Evolutionary conservation across 1,140 invertebrate genomes (phyloP).

Genomic region (Dendrolimus kikuchii): DNA sequence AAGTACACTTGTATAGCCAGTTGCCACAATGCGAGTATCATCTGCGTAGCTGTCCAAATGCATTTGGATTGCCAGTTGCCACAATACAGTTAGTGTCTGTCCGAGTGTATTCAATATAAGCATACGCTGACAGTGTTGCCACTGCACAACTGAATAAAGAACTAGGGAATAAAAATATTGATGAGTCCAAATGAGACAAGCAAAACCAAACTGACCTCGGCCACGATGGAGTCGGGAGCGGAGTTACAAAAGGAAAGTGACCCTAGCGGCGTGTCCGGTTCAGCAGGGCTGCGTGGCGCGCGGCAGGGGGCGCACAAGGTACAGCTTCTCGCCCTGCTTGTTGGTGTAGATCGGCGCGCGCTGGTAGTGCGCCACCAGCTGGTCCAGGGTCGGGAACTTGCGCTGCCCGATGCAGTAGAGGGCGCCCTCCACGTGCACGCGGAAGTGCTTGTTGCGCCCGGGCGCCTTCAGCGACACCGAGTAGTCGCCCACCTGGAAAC

Average conservation of each 20-base stretch:
- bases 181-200: neutral
- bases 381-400: slow-evolving; percentile 96
- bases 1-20: no score
- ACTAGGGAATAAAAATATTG: no score
- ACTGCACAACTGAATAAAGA: no score
- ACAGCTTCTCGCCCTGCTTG: slow-evolving; percentile 94
- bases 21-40: no score
- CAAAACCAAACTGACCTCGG: neutral
- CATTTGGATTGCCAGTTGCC: no score
- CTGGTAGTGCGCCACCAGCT: slow-evolving; percentile 98
- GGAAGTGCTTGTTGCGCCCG: slow-evolving; percentile 98
- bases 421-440: slow-evolving; percentile 95
- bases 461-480: slow-evolving; percentile 98
- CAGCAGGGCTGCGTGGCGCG: slow-evolving; percentile 71
- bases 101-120: no score
- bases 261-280: slow-evolving; percentile 12
- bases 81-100: no score
- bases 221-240: neutral
- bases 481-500: slow-evolving; percentile 92
- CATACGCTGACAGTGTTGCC: no score
- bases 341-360: slow-evolving; percentile 98
- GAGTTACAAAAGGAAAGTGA: neutral
- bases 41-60: no score
- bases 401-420: slow-evolving; percentile 98
- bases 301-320: slow-evolving; percentile 89